These are phyloP conservation scores for Anoplopoma fimbria DNA, from an alignment of 2,113 vertebrate genomes.

Conservation along the genomic window DNA sequence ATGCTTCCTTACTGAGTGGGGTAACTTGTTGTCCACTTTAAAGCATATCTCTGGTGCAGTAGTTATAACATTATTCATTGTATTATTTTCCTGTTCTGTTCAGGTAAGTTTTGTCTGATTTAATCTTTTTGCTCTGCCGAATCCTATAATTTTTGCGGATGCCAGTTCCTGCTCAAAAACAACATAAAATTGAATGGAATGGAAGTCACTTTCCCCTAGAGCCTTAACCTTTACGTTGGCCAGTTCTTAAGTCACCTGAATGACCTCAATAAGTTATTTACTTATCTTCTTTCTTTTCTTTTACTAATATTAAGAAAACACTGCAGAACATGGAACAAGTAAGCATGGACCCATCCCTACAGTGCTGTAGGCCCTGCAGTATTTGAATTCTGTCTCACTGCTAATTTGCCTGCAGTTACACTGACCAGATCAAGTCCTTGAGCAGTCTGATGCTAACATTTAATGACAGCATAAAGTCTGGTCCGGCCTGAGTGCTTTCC, in stretches of 20 bases:
- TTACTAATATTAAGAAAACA: neutral
- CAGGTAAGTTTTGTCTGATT: slow-evolving; percentile 4
- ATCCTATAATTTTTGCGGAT: slow-evolving; percentile 11
- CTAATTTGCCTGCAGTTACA: slow-evolving; percentile 35
- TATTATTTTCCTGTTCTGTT: slow-evolving; percentile 7
- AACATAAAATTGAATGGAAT: slow-evolving; percentile 10
- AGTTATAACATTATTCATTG: neutral
- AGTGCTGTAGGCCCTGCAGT: slow-evolving; percentile 8
- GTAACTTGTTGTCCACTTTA: neutral
- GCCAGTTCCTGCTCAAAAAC: neutral
- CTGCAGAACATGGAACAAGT: neutral
- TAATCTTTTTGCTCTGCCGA: slow-evolving; percentile 24
- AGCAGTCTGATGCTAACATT: slow-evolving; percentile 36
- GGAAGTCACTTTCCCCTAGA: slow-evolving; percentile 15
- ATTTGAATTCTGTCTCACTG: slow-evolving; percentile 2
- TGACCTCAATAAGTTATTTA: neutral
- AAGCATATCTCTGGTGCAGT: neutral
- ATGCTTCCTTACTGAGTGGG: neutral
- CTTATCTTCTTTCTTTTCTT: neutral
- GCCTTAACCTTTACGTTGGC: slow-evolving; percentile 4
- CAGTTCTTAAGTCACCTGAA: neutral
- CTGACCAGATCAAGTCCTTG: slow-evolving; percentile 34
- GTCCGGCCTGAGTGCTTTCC: slow-evolving; percentile 46
- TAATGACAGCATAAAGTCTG: slow-evolving; percentile 57
- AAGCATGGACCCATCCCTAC: neutral